Evolutionary conservation across 30 jellyfish, hydroid and myxozoan genomes (phyloP).

Genomic region (Morbakka virulenta): DNA sequence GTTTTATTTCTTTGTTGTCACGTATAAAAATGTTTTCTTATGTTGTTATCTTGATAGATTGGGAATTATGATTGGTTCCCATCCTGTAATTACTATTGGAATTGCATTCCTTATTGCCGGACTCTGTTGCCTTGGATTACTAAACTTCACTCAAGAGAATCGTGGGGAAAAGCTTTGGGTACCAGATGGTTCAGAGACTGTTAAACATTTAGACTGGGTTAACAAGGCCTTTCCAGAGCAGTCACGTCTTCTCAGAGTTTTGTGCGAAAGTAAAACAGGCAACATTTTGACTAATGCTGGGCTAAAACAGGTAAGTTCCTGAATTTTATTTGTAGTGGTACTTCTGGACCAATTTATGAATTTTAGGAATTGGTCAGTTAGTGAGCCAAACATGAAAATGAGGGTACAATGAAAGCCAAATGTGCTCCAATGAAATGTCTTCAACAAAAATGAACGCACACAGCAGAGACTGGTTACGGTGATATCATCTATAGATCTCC

Average conservation of each 20-base stretch:
- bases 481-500: too few relatives aligned
- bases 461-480: too few relatives aligned
- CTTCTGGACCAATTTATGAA: too few relatives aligned
- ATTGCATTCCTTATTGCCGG: conserved; percentile 45
- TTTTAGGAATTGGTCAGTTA: too few relatives aligned
- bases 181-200: conserved; percentile 71
- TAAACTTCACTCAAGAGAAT: conserved; percentile 56
- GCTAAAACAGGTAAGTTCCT: conserved; percentile 54
- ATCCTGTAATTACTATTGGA: conserved; percentile 47
- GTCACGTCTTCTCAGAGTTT: conserved; percentile 15
- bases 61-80: conserved; percentile 51
- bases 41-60: too few relatives aligned
- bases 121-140: conserved; percentile 65
- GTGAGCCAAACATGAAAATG: too few relatives aligned
- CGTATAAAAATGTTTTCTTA: too few relatives aligned
- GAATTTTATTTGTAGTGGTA: too few relatives aligned
- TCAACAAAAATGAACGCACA: too few relatives aligned
- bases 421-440: too few relatives aligned
- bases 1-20: too few relatives aligned
- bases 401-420: too few relatives aligned
- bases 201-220: conserved; percentile 36
- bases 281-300: conserved; percentile 49
- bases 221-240: conserved; percentile 50
- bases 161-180: conserved; percentile 85
- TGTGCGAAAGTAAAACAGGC: conserved; percentile 59